Percentiles rank a stretch among this genome's conserved stretches.
phyloP scores from a whole-genome alignment of 92 coral and sea anemone species.

The Epizoanthus scotinus region DNA sequence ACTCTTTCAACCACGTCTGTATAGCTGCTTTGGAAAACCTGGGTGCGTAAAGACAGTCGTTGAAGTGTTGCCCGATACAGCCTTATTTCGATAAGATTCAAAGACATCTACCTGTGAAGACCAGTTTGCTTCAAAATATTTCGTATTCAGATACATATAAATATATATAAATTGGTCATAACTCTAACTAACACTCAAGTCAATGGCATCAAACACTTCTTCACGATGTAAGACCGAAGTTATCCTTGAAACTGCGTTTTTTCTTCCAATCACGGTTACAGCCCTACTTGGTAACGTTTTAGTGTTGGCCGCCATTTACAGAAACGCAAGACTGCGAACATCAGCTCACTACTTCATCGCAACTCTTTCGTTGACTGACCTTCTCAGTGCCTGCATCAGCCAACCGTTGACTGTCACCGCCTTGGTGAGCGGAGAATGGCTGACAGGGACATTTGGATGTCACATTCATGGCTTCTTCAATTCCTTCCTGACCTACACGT shows the following conservation, averaged over 20 bases:
- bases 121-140: too few species aligned
- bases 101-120: too few species aligned
- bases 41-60: too few species aligned
- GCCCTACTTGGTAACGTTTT: constrained; percentile 26
- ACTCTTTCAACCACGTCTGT: too few species aligned
- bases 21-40: too few species aligned
- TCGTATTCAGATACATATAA: too few species aligned
- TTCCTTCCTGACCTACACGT: constrained; percentile 24
- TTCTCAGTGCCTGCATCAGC: constrained; percentile 41
- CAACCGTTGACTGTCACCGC: constrained; percentile 21
- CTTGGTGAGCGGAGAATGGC: constrained; percentile 20
- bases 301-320: constrained; percentile 22
- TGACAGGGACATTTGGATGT: constrained; percentile 24
- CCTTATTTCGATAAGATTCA: too few species aligned
- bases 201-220: constrained; percentile 17
- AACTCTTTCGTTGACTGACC: constrained; percentile 21
- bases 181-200: neutral
- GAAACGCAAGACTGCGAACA: constrained; percentile 17
- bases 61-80: too few species aligned
- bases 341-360: constrained; percentile 34
- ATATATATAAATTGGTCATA: too few species aligned
- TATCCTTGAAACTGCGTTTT: constrained; percentile 2
- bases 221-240: neutral
- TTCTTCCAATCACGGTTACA: constrained; percentile 17
- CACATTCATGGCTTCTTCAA: constrained; percentile 35